Evolutionary conservation across 2,797 vertebrate species (phyloP), one percentile per base, ranked within the genome.

Genomic region (Hapalemur alaotrensis): DNA sequence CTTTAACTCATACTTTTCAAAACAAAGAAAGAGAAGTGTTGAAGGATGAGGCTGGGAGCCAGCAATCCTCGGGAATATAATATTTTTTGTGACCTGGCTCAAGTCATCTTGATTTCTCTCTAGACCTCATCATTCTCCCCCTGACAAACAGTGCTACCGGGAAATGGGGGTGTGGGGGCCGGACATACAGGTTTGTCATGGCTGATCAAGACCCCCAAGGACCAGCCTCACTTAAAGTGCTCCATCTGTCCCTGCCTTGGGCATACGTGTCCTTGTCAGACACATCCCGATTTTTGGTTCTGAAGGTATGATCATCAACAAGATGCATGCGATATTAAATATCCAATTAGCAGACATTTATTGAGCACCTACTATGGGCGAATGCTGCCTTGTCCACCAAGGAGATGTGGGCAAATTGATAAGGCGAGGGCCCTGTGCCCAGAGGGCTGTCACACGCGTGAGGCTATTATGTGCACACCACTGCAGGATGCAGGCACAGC

Each of bases 141-240:
- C 7, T 11, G 57, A 78, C 78, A 89, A 50, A 52, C 1, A 17
- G 28, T 4, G 1, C 57, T 84, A 17, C 30, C 0, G 2, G 46
- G 4, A 23, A 57, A 35, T 10, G 23, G 23, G 28, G 30, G 32
- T 10, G 13, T 15, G 18, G 30, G 38, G 4, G 9, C 0, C 14
- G 14, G 69, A 38, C 2, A 0, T 3, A 1, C 0, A 0, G 28
- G 28, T 54, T 11, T 50, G 57, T 63, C 2, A 2, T 18, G 8
- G 12, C 41, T 4, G 41, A 48, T n/a, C 69, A 46, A 3, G 13
- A 22, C 20, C 30, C 52, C 69, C 0, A 8, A 46, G 57, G 43
- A 38, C 18, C 0, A 13, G 18, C 23, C 15, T 28, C 18, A 30
- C 2, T 73, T 15, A 61, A 35, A 84, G 28, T 3, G 28, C n/a